These are phyloP conservation scores for Rhorus exstirpatorius DNA, from an alignment of 2,888 invertebrate genomes.

Conservation along the genomic window DNA sequence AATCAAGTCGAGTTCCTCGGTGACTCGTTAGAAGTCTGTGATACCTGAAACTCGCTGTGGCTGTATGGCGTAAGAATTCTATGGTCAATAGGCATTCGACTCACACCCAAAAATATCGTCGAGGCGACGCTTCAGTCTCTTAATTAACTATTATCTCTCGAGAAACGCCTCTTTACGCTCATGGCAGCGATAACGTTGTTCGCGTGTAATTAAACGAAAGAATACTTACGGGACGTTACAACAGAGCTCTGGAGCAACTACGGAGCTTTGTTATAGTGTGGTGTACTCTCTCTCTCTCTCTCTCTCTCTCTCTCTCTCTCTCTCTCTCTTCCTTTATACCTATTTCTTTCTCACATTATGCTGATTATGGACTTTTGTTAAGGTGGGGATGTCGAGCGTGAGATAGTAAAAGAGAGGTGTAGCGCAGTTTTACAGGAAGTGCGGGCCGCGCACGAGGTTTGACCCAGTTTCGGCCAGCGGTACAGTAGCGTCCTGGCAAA, in stretches of 20 bases:
- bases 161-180: constrained; percentile 26
- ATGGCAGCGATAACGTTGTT: constrained; percentile 31
- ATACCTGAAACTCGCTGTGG: too few species aligned
- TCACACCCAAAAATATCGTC: neutral
- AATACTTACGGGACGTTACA: constrained; percentile 23
- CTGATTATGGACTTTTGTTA: constrained; percentile 35
- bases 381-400: constrained; percentile 4
- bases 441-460: constrained; percentile 57
- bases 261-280: constrained; percentile 22
- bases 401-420: constrained; percentile 24
- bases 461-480: constrained; percentile 60
- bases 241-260: constrained; percentile 35
- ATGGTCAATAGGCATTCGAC: too few species aligned
- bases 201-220: constrained; percentile 50
- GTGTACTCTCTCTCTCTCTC: constrained; percentile 16
- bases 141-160: constrained; percentile 36
- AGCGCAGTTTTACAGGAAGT: constrained; percentile 66
- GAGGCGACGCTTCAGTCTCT: constrained; percentile 8
- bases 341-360: neutral
- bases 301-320: too few species aligned
- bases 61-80: too few species aligned
- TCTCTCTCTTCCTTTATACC: too few species aligned
- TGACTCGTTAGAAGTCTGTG: too few species aligned
- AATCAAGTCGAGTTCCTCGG: too few species aligned
- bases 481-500: constrained; percentile 49